Evolutionary conservation across 2,113 vertebrate species (phyloP).

Genomic region (Eidolon helvum): DNA sequence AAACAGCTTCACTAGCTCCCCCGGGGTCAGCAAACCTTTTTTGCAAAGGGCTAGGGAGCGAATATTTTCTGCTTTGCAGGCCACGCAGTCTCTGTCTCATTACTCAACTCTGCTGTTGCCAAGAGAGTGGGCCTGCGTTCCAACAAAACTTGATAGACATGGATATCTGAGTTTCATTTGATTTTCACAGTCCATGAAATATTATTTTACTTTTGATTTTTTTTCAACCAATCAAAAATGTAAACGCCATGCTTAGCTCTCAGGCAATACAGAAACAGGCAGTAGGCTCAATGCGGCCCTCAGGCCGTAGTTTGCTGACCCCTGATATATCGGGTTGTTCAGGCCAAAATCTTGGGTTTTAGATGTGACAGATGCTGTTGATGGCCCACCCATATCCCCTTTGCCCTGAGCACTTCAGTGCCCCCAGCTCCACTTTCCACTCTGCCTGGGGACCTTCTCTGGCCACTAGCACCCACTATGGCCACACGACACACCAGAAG

Average conservation of each 20-base stretch:
- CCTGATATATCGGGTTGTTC: neutral
- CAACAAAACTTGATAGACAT: neutral
- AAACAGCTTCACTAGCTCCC: neutral
- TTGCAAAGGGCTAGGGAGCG: neutral
- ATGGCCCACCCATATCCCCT: neutral
- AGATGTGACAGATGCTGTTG: neutral
- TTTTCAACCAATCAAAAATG: neutral
- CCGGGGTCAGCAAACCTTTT: neutral
- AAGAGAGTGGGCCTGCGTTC: accelerated
- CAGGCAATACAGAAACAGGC: neutral
- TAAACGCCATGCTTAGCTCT: neutral
- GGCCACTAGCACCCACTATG: neutral
- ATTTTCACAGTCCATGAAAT: neutral
- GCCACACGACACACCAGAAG: neutral
- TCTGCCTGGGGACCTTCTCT: neutral
- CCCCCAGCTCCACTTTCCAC: neutral
- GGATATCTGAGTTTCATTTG: neutral
- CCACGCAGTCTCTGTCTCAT: neutral
- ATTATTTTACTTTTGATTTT: neutral
- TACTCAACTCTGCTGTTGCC: neutral
- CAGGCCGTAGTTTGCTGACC: neutral
- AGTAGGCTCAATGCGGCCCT: neutral
- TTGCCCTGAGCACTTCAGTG: neutral
- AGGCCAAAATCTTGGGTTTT: neutral
- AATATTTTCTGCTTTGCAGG: neutral